A percentile compares a stretch with the other conserved stretches of the same genome.
Evolutionary conservation across 30 jellyfish, hydroid and myxozoan species (phyloP).

Genomic region (Catostylus mosaicus): DNA sequence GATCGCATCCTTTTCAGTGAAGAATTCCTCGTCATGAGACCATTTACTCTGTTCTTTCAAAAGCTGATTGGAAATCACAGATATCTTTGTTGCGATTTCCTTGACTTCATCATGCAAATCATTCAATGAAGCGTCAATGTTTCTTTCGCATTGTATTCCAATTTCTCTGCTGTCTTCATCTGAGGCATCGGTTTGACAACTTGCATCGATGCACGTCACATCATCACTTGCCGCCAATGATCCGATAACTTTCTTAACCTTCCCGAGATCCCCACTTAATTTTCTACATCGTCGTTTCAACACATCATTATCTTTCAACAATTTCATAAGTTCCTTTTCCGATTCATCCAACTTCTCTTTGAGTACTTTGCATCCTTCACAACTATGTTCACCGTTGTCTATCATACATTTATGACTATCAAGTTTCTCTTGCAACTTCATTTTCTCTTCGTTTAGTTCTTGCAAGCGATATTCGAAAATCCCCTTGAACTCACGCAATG

Average conservation of each 20-base stretch:
- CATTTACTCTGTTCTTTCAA: constrained; percentile 11
- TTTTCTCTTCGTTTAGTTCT: constrained; percentile 58
- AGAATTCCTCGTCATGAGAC: constrained; percentile 24
- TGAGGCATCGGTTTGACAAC: constrained; percentile 39
- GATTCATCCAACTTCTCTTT: neutral
- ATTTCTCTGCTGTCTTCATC: neutral
- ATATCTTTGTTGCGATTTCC: constrained; percentile 40
- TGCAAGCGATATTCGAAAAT: constrained; percentile 47
- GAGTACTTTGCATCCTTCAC: neutral
- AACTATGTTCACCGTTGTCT: neutral
- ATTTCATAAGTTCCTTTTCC: neutral
- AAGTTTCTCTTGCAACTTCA: constrained; percentile 53
- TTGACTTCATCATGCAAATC: constrained; percentile 43
- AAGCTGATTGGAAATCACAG: constrained; percentile 15
- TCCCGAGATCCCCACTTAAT: constrained; percentile 62
- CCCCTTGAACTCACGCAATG: constrained; percentile 56
- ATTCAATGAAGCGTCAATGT: constrained; percentile 12
- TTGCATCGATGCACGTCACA: neutral
- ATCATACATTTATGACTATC: neutral
- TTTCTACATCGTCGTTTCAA: constrained; percentile 54
- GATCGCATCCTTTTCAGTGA: neutral
- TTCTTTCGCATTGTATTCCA: constrained; percentile 17
- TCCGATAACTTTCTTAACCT: constrained; percentile 32
- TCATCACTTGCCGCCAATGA: neutral
- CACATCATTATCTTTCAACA: constrained; percentile 14